Percentiles rank a stretch among this genome's conserved stretches.
These are phyloP conservation scores for Chrysomallon squamiferum DNA, from an alignment of 1,140 invertebrate species.

Conservation along the genomic window DNA sequence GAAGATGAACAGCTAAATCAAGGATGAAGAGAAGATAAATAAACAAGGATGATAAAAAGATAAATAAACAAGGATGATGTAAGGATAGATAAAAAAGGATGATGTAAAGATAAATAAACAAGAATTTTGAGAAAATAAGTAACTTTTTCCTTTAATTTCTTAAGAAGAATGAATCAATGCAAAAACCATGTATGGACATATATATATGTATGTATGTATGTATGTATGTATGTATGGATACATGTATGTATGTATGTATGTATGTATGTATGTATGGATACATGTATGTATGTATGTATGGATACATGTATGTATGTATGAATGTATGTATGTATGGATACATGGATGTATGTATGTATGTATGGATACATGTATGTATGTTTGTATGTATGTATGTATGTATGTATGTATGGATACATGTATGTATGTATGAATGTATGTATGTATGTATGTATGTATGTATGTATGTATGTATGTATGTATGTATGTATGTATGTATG, in stretches of 20 bases:
- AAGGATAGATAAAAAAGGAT: no score
- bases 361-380: conserved; percentile 1
- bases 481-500: background rate
- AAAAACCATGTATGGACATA: no score
- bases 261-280: conserved; percentile 1
- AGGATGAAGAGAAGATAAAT: no score
- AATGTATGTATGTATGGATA: background rate
- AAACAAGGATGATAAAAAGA: no score
- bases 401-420: conserved; percentile 1
- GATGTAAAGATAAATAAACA: no score
- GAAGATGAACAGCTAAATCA: no score
- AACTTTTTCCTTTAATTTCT: no score
- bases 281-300: background rate
- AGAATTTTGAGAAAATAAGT: no score
- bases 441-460: conserved; percentile 1
- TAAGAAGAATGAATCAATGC: no score
- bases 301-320: conserved; percentile 1
- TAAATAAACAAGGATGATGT: no score
- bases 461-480: background rate
- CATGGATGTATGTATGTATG: background rate
- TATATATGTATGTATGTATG: background rate
- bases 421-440: background rate
- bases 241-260: conserved; percentile 1
- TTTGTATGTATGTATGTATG: background rate
- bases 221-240: background rate